Evolutionary conservation across 2,888 invertebrate genomes (phyloP).

Genomic region (Desoria tigrina): DNA sequence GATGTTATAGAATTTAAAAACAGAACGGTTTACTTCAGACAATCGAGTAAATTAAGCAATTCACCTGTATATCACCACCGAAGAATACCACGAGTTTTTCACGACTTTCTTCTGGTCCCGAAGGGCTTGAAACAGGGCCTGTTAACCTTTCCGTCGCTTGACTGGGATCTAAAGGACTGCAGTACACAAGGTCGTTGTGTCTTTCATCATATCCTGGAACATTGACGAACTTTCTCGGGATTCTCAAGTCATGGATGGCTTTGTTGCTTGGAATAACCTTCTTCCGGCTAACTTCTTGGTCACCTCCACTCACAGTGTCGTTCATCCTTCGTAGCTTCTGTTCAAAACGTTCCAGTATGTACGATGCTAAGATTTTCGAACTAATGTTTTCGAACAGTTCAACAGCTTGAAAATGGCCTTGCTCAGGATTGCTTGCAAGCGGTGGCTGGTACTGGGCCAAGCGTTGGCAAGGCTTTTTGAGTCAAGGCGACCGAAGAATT

Average conservation of each 20-base stretch:
- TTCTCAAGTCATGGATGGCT: conserved; percentile 9
- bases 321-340: conserved; percentile 14
- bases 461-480: no score
- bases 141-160: conserved; percentile 16
- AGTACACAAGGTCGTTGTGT: conserved; percentile 66
- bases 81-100: conserved; percentile 68
- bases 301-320: conserved; percentile 4
- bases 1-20: neutral
- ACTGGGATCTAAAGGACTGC: conserved; percentile 26
- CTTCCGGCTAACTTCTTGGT: neutral
- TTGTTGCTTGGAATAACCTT: neutral
- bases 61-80: conserved; percentile 84
- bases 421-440: no score
- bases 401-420: no score
- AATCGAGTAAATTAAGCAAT: conserved; percentile 1
- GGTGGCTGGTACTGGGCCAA: no score
- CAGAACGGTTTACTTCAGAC: neutral
- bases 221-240: conserved; percentile 34
- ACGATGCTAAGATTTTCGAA: no score
- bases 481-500: no score
- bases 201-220: conserved; percentile 71
- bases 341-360: conserved; percentile 17
- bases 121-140: conserved; percentile 29
- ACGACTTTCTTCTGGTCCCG: conserved; percentile 36
- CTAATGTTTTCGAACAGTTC: no score